Conservation (phyloP, 1,140 invertebrate genomes). For the Tetragnatha versicolor region DNA sequence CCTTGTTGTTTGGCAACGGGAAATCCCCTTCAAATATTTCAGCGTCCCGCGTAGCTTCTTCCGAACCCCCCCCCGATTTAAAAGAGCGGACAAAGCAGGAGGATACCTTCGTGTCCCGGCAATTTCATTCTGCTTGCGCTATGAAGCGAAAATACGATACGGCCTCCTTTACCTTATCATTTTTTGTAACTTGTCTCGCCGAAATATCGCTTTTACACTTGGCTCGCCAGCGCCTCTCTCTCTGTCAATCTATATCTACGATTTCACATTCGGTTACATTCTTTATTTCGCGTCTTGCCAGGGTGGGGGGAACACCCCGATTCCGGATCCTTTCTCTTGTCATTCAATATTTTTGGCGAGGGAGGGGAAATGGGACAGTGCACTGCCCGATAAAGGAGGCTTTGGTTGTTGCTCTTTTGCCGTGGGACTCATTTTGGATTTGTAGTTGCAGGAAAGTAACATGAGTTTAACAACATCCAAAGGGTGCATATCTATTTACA, state of each 20-base stretch:
- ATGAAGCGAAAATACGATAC: conserved; percentile 47
- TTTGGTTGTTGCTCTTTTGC: conserved; percentile 24
- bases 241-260: conserved; percentile 52
- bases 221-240: conserved; percentile 20
- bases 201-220: conserved; percentile 52
- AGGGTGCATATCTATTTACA: no score
- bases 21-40: conserved; percentile 14
- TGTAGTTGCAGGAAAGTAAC: no score
- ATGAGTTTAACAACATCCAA: no score
- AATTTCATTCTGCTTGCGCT: conserved; percentile 44
- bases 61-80: conserved; percentile 4
- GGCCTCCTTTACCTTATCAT: neutral
- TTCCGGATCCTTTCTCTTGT: neutral
- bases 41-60: neutral
- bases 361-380: neutral
- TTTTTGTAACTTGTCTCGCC: conserved; percentile 23
- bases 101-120: conserved; percentile 30
- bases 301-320: neutral
- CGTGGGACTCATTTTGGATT: neutral
- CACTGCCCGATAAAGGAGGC: conserved; percentile 11
- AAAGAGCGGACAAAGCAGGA: conserved; percentile 31
- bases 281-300: conserved; percentile 43
- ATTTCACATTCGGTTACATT: conserved; percentile 52
- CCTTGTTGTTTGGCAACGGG: neutral
- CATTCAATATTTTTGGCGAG: conserved; percentile 30